Conservation (phyloP, 2,113 vertebrate genomes). For the Butorides virescens region DNA sequence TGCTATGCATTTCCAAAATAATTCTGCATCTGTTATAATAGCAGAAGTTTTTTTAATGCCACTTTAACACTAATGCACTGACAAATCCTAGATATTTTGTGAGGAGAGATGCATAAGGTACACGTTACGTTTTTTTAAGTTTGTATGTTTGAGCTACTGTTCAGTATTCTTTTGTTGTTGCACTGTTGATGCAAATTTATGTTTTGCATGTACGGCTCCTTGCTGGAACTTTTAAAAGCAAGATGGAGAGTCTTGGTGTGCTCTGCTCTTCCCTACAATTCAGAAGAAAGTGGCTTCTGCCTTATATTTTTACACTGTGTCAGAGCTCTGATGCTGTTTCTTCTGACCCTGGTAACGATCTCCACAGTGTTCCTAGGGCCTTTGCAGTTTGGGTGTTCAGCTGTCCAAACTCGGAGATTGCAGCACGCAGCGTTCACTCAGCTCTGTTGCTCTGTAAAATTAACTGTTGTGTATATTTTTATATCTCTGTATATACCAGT, state of each 20-base stretch:
- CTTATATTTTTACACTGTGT: slow-evolving; percentile 67
- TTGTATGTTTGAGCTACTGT: slow-evolving; percentile 67
- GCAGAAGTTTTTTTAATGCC: slow-evolving; percentile 81
- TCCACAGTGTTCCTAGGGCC: slow-evolving; percentile 50
- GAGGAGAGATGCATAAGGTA: slow-evolving; percentile 71
- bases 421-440: slow-evolving; percentile 43
- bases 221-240: slow-evolving; percentile 61
- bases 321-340: slow-evolving; percentile 49
- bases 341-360: slow-evolving; percentile 8
- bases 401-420: not conserved
- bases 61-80: slow-evolving; percentile 86
- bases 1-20: slow-evolving; percentile 83
- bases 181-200: slow-evolving; percentile 54
- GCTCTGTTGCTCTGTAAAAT: slow-evolving; percentile 68
- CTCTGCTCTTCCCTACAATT: slow-evolving; percentile 59
- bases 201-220: slow-evolving; percentile 70
- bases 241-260: slow-evolving; percentile 26
- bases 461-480: slow-evolving; percentile 66
- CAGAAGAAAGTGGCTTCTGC: slow-evolving; percentile 72
- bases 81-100: slow-evolving; percentile 79
- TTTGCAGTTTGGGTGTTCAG: slow-evolving; percentile 51
- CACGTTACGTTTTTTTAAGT: slow-evolving; percentile 55
- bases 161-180: slow-evolving; percentile 64
- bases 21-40: slow-evolving; percentile 80
- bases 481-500: slow-evolving; percentile 67